Conservation (phyloP, 2,113 vertebrate genomes). For the Pseudorasbora parva region DNA sequence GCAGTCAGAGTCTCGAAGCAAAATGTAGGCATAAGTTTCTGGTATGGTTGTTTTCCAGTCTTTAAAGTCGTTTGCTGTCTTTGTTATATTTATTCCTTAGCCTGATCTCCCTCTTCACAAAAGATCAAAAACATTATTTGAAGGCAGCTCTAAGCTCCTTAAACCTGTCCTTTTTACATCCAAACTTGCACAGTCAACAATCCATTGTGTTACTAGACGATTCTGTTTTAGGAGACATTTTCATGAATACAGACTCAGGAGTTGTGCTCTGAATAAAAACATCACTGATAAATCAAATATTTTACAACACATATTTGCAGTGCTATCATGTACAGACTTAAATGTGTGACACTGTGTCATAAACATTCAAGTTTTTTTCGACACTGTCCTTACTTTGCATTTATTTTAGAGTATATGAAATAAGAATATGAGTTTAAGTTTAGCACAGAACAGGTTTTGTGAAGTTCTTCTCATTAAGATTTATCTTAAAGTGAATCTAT, state of each 20-base stretch:
- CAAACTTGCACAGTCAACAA: constrained; percentile 43
- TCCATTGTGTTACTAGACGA: constrained; percentile 23
- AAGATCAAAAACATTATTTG: constrained; percentile 39
- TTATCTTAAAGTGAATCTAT: background rate
- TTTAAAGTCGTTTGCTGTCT: constrained; percentile 17
- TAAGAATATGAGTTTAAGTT: background rate
- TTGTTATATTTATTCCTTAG: constrained; percentile 35
- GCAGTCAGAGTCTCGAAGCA: background rate
- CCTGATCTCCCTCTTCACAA: constrained; percentile 40
- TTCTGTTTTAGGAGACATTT: constrained; percentile 32
- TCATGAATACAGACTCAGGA: background rate
- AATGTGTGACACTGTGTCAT: background rate
- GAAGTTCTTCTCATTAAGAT: constrained; percentile 8
- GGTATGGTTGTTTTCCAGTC: background rate
- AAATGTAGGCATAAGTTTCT: background rate
- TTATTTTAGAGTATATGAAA: constrained; percentile 4
- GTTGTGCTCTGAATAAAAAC: constrained; percentile 4
- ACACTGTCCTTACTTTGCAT: constrained; percentile 12
- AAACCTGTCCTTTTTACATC: constrained; percentile 51
- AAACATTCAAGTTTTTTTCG: background rate
- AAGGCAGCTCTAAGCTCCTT: constrained; percentile 56
- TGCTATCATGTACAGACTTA: background rate
- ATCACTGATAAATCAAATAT: background rate
- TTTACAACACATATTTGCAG: constrained; percentile 3
- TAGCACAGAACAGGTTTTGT: background rate